Evolutionary conservation across 1,140 invertebrate genomes (phyloP), one percentile per base, ranked within the genome.

Genomic region (Eumeta japonica): DNA sequence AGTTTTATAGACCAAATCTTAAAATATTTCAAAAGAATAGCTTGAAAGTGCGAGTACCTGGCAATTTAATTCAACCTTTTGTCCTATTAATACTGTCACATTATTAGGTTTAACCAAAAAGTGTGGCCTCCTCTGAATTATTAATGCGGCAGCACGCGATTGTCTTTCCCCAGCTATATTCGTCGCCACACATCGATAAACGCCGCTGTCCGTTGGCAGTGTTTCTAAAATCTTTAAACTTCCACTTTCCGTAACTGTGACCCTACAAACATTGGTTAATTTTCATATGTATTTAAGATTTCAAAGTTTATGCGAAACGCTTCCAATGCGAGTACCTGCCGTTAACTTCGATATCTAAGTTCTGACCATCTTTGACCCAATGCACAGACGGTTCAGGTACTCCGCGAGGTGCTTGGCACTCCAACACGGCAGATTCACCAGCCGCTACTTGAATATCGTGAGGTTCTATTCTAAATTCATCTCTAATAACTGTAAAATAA

Each of bases 161-260:
- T 91, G 88, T 50, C 86, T 81, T 35, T 82, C 80, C n/a, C 89
- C 92, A 2, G 89, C 92, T 49, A 91, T 81, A 68, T 94, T 94
- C 34, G 85, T 83, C 3, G 90, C 92, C 10, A 90, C 73, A 67
- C 93, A 96, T 51, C 88, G 82, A 63, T 93, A 96, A 46, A 84
- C 77, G 20, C 92, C 93, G 52, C 87, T 86, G 62, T 96, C 93
- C 16, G 83, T 80, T 50, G 88, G 84, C 46, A 85, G 74, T 1
- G 91, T 88, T 62, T 92, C 86, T 12, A 84, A 80, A 50, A 96
- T 90, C 78, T 90, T 84, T 28, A 95, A 77, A 61, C 87, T 90
- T 3, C 90, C 90, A 35, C 83, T 84, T 48, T 90, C 86, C 11
- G 86, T 83, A 39, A 80, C 52, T 31, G 70, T 70, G 34, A 74